Conservation (phyloP, 1,140 invertebrate species). For the Cydia amplana region DNA sequence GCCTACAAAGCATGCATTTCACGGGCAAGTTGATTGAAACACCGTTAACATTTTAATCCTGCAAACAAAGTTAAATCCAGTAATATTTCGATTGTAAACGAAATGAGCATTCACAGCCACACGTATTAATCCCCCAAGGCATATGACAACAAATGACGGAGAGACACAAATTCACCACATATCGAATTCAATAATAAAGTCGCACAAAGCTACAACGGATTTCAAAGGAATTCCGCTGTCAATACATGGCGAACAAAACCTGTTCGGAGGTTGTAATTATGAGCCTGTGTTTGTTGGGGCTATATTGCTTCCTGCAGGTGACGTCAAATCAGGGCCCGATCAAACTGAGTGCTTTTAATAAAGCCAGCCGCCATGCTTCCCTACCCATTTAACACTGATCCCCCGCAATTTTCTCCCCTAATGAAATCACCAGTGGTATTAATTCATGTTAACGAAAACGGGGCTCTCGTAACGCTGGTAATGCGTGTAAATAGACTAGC, state of each 20-base stretch:
- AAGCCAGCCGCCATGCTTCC: constrained; percentile 49
- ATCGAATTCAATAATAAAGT: constrained; percentile 61
- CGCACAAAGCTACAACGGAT: constrained; percentile 62
- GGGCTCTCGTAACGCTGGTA: constrained; percentile 32
- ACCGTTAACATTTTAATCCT: not conserved
- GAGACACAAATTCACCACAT: constrained; percentile 50
- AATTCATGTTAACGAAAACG: constrained; percentile 31
- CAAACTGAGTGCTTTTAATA: constrained; percentile 77
- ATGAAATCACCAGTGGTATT: constrained; percentile 30
- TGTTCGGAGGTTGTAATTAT: constrained; percentile 65
- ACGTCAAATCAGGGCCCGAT: constrained; percentile 66
- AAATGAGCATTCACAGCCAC: constrained; percentile 3
- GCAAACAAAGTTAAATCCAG: not conserved
- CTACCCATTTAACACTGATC: constrained; percentile 47
- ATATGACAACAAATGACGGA: not conserved
- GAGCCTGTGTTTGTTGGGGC: constrained; percentile 57
- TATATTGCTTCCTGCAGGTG: constrained; percentile 73
- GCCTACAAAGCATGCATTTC: too few relatives aligned
- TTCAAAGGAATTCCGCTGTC: constrained; percentile 70
- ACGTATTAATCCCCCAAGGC: constrained; percentile 13
- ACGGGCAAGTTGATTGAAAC: not conserved
- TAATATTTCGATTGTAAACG: constrained; percentile 1
- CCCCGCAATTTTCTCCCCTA: constrained; percentile 39
- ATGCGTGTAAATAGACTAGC: constrained; percentile 35
- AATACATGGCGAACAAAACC: constrained; percentile 66